These are phyloP conservation scores for Tinea trinotella DNA, from an alignment of 2,888 invertebrate genomes.

Conservation along the genomic window DNA sequence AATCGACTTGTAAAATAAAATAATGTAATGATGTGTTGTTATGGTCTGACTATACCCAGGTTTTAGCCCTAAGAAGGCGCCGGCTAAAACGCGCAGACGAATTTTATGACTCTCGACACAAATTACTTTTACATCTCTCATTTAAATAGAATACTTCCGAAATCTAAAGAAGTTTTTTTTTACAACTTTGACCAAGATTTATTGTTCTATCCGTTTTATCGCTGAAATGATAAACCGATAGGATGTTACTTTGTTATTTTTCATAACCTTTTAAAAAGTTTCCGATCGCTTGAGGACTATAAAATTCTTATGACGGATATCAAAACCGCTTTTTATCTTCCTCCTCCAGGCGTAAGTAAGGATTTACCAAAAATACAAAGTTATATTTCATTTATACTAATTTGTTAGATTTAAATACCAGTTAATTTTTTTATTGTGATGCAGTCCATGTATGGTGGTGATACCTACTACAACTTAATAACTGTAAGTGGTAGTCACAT, in stretches of 20 bases:
- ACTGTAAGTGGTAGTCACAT: no score
- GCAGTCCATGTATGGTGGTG: no score
- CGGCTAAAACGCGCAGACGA: conserved; percentile 35
- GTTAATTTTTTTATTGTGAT: no score
- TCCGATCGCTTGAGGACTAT: neutral
- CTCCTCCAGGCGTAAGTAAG: neutral
- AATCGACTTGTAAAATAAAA: no score
- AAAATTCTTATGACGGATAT: neutral
- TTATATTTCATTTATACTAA: no score
- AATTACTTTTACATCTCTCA: conserved; percentile 50
- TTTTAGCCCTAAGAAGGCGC: neutral
- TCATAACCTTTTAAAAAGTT: neutral
- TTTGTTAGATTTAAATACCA: no score
- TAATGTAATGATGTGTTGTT: neutral
- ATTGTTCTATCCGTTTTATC: conserved; percentile 1
- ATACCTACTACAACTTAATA: no score
- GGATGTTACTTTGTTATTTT: conserved; percentile 3
- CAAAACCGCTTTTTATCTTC: neutral
- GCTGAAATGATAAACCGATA: neutral
- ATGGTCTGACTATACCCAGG: neutral
- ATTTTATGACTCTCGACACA: conserved; percentile 60
- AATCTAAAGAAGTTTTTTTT: conserved; percentile 16
- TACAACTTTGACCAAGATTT: conserved; percentile 11
- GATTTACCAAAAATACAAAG: no score
- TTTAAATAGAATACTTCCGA: conserved; percentile 30